phyloP scores from a whole-genome alignment of 2,797 vertebrate species.

The Halcyon badia region DNA sequence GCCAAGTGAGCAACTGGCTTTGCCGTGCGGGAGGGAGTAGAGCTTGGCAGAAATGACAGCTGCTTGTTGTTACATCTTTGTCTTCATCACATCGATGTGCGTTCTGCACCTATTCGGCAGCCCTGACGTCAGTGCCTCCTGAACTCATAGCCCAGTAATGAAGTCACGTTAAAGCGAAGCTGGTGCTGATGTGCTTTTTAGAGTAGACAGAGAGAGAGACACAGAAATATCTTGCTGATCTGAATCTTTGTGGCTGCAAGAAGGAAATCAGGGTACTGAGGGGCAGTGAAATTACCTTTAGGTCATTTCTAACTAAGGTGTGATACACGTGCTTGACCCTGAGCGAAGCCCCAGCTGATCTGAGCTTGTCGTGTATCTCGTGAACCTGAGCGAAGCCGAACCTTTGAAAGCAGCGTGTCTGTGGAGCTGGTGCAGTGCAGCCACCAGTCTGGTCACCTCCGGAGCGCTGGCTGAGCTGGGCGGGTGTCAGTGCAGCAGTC shows the following conservation, averaged over 20 bases:
- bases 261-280: not conserved
- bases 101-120: not conserved
- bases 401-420: not conserved
- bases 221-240: not conserved
- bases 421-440: not conserved
- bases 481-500: not conserved
- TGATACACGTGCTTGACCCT: accelerated
- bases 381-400: not conserved
- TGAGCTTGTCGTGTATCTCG: not conserved
- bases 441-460: accelerated
- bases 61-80: accelerated
- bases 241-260: not conserved
- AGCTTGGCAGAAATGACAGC: accelerated
- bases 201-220: not conserved
- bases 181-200: not conserved
- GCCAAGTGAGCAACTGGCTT: not conserved
- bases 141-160: not conserved
- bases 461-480: not conserved
- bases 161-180: not conserved
- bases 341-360: not conserved
- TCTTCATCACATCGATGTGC: accelerated
- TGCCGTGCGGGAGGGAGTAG: not conserved
- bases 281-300: not conserved
- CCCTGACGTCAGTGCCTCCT: not conserved
- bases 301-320: accelerated